Percentiles rank a stretch among this genome's conserved stretches.
These are phyloP conservation scores for Oreotrochilus melanogaster DNA, from an alignment of 2,113 vertebrate species.

Conservation along the genomic window DNA sequence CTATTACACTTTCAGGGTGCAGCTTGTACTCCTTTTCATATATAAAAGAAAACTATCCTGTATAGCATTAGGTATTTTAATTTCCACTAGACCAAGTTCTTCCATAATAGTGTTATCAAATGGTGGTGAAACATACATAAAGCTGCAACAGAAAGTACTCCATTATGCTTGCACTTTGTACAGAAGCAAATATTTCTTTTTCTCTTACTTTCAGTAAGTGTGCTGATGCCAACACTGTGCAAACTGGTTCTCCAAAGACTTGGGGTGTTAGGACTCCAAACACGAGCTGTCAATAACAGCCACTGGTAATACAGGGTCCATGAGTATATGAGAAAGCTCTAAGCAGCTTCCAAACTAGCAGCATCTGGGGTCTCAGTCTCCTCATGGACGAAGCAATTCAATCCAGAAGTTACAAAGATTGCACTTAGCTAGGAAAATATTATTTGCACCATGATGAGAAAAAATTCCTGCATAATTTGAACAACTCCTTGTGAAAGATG, in stretches of 20 bases:
- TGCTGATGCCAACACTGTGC: background rate
- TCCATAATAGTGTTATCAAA: background rate
- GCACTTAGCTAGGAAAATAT: background rate
- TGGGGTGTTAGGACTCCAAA: background rate
- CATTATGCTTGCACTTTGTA: background rate
- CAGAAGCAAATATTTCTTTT: background rate
- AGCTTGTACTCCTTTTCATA: background rate
- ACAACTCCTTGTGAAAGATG: background rate
- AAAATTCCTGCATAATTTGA: background rate
- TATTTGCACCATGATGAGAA: background rate
- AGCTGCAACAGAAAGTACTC: background rate
- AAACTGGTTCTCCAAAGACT: background rate
- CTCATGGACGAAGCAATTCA: background rate
- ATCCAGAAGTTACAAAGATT: background rate
- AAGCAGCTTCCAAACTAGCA: background rate
- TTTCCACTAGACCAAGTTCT: background rate
- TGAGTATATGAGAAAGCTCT: background rate
- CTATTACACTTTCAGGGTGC: background rate
- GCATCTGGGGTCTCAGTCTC: background rate
- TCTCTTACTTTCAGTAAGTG: background rate
- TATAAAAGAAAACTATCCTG: background rate
- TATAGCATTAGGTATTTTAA: background rate
- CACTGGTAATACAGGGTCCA: accelerated
- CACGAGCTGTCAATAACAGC: background rate
- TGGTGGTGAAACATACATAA: accelerated